These are phyloP conservation scores for Periophthalmus modestus DNA, from an alignment of 2,113 vertebrate species.

Conservation along the genomic window DNA sequence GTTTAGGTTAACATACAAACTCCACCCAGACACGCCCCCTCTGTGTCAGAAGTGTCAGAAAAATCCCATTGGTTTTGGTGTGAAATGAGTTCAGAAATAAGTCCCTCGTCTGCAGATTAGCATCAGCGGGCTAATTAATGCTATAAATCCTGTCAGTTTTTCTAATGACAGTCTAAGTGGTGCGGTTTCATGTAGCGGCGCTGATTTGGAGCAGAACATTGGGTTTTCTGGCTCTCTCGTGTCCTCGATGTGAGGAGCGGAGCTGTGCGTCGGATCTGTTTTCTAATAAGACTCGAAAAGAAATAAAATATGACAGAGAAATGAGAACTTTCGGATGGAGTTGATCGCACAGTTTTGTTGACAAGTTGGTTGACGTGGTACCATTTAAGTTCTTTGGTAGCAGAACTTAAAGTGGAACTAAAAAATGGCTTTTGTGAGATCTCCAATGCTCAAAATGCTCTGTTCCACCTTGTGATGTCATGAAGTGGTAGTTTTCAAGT, in stretches of 20 bases:
- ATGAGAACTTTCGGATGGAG: not conserved
- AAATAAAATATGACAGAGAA: constrained; percentile 39
- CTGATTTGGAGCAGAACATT: constrained; percentile 70
- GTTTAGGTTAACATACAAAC: not conserved
- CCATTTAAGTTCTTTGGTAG: too few species aligned
- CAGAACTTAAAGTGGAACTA: too few species aligned
- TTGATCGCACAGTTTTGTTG: too few species aligned
- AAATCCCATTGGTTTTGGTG: constrained; percentile 31
- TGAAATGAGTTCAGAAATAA: constrained; percentile 58
- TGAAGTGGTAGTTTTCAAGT: too few species aligned
- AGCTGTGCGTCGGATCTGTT: too few species aligned
- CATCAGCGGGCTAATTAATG: constrained; percentile 76
- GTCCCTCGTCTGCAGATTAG: constrained; percentile 73
- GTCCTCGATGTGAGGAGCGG: too few species aligned
- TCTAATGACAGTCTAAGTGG: constrained; percentile 68
- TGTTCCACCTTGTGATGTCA: too few species aligned
- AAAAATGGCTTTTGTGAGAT: too few species aligned
- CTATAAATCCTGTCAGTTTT: constrained; percentile 67
- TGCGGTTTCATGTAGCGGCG: constrained; percentile 68
- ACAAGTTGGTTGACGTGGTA: too few species aligned
- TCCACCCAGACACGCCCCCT: not conserved
- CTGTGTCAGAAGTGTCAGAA: not conserved
- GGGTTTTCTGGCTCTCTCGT: constrained; percentile 67
- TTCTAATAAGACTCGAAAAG: too few species aligned
- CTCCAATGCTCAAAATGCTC: too few species aligned